Conservation (phyloP, 2,113 vertebrate genomes). For the Acanthisitta chloris region DNA sequence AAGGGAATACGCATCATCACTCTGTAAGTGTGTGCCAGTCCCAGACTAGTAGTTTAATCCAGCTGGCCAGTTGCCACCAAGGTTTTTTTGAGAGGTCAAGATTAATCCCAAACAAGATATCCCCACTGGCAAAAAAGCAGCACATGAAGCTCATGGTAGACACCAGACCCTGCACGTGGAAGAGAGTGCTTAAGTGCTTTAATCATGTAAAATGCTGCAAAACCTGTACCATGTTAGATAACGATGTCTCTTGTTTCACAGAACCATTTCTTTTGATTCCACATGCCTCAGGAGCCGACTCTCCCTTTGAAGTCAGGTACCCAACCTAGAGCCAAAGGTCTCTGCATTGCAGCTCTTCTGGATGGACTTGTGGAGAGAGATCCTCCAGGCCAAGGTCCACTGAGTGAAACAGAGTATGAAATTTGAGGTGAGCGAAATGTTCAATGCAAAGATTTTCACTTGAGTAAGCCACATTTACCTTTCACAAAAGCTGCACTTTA, state of each 20-base stretch:
- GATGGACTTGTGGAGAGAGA: accelerated
- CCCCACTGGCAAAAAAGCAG: not conserved
- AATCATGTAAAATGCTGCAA: not conserved
- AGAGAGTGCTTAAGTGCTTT: not conserved
- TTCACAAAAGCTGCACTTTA: not conserved
- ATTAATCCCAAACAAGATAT: not conserved
- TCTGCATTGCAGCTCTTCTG: not conserved
- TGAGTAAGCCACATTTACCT: not conserved
- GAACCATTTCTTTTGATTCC: not conserved
- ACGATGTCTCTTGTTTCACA: not conserved
- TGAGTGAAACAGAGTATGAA: not conserved
- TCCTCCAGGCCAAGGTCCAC: not conserved
- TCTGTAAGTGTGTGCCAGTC: not conserved
- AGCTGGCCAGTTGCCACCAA: not conserved
- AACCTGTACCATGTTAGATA: not conserved
- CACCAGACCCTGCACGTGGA: not conserved
- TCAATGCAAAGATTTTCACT: not conserved
- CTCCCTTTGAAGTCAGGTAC: not conserved
- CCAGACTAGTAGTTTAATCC: not conserved
- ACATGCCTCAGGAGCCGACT: accelerated
- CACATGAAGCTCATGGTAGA: not conserved
- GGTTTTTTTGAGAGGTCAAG: not conserved
- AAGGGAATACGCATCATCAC: not conserved
- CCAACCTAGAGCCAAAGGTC: not conserved
- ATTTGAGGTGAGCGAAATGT: not conserved